Evolutionary conservation across 2,888 invertebrate genomes (phyloP), one percentile per base, ranked within the genome.

Genomic region (Candidula unifasciata): DNA sequence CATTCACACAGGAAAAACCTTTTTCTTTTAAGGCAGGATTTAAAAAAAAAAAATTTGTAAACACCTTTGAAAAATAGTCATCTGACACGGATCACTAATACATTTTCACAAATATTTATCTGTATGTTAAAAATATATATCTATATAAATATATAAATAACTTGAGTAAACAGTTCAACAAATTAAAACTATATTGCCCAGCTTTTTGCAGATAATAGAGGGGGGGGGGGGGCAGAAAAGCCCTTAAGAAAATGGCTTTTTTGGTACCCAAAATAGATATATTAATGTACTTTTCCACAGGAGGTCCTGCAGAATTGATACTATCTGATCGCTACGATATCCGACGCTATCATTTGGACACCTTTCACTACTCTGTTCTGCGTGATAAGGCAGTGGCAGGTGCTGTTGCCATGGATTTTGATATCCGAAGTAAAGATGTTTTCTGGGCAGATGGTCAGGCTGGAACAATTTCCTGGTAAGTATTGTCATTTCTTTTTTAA

Each of bases 361-460:
- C 91, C 2, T 86, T 88, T 73, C 91, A 92, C 87, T 97, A 97
- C 5, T 96, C 97, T 30, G 97, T 98, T 88, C 97, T 98, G 24
- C 97, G 97, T 90, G 60, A 83, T 30, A 81, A 52, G 8, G 96
- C 97, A 30, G 82, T 81, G 16, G 60, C 81, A 35, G 92, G 91
- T 66, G 98, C 98, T 0, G 97, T 98, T 2, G 98, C 98, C 0
- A 94, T 99, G 80, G 99, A 99, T 94, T 99, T 97, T 94, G 97
- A 98, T 35, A 97, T 97, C 93, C 95, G 97, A 82, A 97, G 97
- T 0, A 97, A 97, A 87, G 97, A 97, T 96, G 97, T 99, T 87
- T 98, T 98, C 93, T 99, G 99, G 99, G 98, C 98, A 90, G 99
- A 99, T 94, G 96, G 97, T 37, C 96, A 96, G 60, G 96, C 97